Base-by-base conservation (phyloP, 2,113 vertebrate genomes). In the Amphiprion ocellaris region DNA sequence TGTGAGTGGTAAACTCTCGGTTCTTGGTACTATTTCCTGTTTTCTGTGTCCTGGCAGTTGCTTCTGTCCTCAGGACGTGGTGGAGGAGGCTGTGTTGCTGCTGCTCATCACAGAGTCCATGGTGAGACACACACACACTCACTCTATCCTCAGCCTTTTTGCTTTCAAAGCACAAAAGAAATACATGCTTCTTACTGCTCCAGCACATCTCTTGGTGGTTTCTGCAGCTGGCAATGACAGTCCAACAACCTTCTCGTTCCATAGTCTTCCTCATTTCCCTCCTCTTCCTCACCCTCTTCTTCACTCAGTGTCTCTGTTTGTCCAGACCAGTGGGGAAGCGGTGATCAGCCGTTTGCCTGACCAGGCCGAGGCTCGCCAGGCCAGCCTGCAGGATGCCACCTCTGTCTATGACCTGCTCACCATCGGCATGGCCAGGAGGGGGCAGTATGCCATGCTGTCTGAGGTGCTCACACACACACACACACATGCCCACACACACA, bases 31-130 rank as follows among this genome's bases (percentile, higher is more conserved):
- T 75, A 73, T 76, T 87, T 86, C 74, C 79, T 87, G 77, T 82
- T 91, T 90, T 12, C 89, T 92, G 87, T 89, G 94, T 89, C 94
- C 87, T 94, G 92, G 86, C 95, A 99, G 98, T 88, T 95, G 94
- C 54, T 99, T 97, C 94, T 99, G 97, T 94, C 98, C 98, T 6
- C 97, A 97, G 89, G 97, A 99, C 94, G 98, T 98, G 86, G 96
- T 99, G 39, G 98, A 99, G 93, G 98, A 99, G 87, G 97, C 97
- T 60, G 96, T 99, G 53, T 93, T 99, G 79, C 95, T 99, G 77
- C 96, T 99, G 55, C 94, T 99, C 84, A 96, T 99, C 95, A 96
- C 97, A 21, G 98, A 99, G 89, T 98, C 97, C 72, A 99, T 99
- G 98, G 98, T 99, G 96, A 98, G 98, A 85, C 62, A 23, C 66